Conservation (phyloP, 2,113 vertebrate species). For the Epinephelus moara region DNA sequence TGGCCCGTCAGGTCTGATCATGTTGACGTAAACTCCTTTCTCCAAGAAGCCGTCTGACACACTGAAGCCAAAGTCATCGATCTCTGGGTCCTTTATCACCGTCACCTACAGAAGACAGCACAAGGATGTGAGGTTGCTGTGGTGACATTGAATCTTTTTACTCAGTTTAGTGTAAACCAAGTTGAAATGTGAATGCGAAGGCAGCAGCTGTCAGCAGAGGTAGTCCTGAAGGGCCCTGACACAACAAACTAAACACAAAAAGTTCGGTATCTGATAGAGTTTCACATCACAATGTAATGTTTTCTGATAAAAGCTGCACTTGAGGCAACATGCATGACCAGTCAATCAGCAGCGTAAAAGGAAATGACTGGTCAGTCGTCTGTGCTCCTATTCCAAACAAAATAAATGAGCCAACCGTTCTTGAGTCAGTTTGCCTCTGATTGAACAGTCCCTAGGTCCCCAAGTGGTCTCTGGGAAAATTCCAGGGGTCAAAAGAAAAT, state of each 20-base stretch:
- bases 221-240: not conserved
- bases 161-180: not conserved
- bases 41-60: conserved; percentile 96
- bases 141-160: not conserved
- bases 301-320: not conserved
- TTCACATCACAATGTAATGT: not conserved
- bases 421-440: too few species aligned
- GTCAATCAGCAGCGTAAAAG: too few species aligned
- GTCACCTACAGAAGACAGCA: conserved; percentile 86
- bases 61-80: conserved; percentile 96
- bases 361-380: too few species aligned
- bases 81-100: conserved; percentile 90
- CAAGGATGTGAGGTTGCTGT: not conserved
- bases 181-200: not conserved
- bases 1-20: conserved; percentile 93
- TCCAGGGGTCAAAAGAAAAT: too few species aligned
- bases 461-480: too few species aligned
- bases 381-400: too few species aligned
- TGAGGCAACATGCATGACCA: too few species aligned
- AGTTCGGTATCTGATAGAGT: not conserved
- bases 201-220: not conserved
- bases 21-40: conserved; percentile 97
- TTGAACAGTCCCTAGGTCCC: too few species aligned
- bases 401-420: too few species aligned
- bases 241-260: not conserved